These are phyloP conservation scores for Ibidorhyncha struthersii DNA, from an alignment of 2,113 vertebrate species.

Conservation along the genomic window DNA sequence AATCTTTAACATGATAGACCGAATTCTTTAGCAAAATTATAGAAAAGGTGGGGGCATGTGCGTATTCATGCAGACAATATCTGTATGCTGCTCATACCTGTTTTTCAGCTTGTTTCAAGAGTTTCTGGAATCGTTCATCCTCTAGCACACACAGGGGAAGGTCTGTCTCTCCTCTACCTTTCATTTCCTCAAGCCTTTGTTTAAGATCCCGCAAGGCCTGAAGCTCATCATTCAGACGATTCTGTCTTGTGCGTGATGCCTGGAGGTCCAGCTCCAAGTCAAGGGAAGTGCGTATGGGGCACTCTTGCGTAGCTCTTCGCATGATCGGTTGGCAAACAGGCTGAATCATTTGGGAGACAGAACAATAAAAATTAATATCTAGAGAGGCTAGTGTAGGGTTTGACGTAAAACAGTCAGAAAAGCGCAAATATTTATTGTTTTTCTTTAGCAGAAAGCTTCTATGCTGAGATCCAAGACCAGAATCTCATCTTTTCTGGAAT, in stretches of 20 bases:
- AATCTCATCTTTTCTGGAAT: background rate
- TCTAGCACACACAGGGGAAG: conserved; percentile 76
- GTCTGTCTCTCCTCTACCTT: conserved; percentile 74
- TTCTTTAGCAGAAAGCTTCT: background rate
- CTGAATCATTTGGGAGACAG: conserved; percentile 25
- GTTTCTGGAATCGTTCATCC: conserved; percentile 81
- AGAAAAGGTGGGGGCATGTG: background rate
- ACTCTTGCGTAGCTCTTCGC: conserved; percentile 59
- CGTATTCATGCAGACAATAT: background rate
- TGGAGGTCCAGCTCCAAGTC: conserved; percentile 88
- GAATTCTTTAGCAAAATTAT: background rate
- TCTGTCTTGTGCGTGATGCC: conserved; percentile 81
- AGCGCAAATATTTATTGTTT: background rate
- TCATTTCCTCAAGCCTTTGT: conserved; percentile 80
- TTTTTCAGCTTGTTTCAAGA: conserved; percentile 81
- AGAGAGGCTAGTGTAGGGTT: background rate
- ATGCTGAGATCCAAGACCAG: background rate
- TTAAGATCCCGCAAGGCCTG: conserved; percentile 77
- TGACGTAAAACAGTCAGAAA: background rate
- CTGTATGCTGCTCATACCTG: conserved; percentile 67
- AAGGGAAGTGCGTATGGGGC: conserved; percentile 78
- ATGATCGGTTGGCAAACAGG: conserved; percentile 73
- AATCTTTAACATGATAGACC: accelerated
- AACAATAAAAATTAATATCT: background rate
- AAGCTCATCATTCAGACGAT: conserved; percentile 82